A percentile compares a stretch with the other conserved stretches of the same genome.
Evolutionary conservation across 2,888 invertebrate species (phyloP).

Genomic region (Andrena chrysosceles): DNA sequence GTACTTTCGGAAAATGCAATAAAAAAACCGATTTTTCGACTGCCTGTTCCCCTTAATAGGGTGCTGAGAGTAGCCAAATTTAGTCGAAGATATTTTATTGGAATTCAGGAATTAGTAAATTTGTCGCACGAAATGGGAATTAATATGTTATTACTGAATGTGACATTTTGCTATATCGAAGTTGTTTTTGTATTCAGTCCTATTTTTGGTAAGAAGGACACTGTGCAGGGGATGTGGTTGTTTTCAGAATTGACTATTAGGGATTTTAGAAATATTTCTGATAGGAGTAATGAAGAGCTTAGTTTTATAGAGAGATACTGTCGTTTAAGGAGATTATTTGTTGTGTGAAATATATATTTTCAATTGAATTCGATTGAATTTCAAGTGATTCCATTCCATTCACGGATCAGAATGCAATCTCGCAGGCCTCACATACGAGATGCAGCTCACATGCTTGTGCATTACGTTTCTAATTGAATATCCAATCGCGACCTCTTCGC

Average conservation of each 20-base stretch:
- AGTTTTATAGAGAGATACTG: neutral
- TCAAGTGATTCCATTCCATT: neutral
- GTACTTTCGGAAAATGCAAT: too few species aligned
- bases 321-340: neutral
- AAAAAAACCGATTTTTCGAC: too few species aligned
- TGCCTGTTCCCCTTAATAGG: too few species aligned
- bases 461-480: constrained; percentile 68
- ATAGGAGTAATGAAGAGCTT: neutral
- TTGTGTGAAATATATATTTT: neutral
- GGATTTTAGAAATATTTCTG: neutral
- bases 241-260: neutral
- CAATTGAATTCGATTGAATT: neutral
- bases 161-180: too few species aligned
- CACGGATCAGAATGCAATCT: neutral
- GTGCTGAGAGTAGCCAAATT: neutral
- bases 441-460: constrained; percentile 22
- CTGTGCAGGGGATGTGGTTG: too few species aligned
- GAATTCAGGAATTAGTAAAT: neutral
- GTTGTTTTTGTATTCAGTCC: too few species aligned
- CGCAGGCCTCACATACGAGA: constrained; percentile 1
- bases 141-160: too few species aligned
- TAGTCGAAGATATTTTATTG: neutral
- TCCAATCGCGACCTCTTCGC: constrained; percentile 63
- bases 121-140: too few species aligned
- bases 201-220: too few species aligned